Base-by-base conservation (phyloP, 2,797 vertebrate species). In the Serranus cabrilla region DNA sequence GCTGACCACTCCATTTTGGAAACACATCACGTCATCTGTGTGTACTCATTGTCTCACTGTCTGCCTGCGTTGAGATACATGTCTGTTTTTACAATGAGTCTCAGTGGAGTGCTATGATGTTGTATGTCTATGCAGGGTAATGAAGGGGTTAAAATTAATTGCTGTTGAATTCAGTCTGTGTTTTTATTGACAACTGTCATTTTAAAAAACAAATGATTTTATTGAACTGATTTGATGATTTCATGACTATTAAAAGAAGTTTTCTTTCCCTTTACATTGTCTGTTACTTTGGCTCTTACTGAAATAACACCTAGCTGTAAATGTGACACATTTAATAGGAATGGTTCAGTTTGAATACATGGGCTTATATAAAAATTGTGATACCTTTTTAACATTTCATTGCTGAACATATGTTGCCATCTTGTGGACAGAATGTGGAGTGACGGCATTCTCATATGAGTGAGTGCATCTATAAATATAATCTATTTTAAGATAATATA, bases 201-300 rank as follows among this genome's bases (percentile, higher is more conserved):
- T 84, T 88, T 77, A 65, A 82, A 17, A 27, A 70, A 61, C 16
- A 18, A 74, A 66, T 76, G 40, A 60, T 86, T 88, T 92, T 85
- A 83, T 80, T 87, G 70, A 90, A 78, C 61, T 60, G 74, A 86
- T 51, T 77, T 88, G 61, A 79, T 84, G 73, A 91, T 93, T 92
- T 88, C 57, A 91, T 87, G 74, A 54, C 42, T 70, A 94, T 90
- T 93, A 94, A 95, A 94, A 82, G 2, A 79, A 7, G 42, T 80
- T 86, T 86, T 86, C 71, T 85, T 88, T 84, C 69, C 67, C 74
- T 73, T 89, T 81, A 72, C 46, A 17, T 0, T 4, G 18, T 1
- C 34, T 68, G 34, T 23, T 23, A 46, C 12, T 52, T 75, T 7
- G 1, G 1, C 20, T 45, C 1, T 49, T 40, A 31, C 10, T 61